Evolutionary conservation across 2,113 vertebrate genomes (phyloP), one percentile per base, ranked within the genome.

Genomic region (Athene cunicularia): DNA sequence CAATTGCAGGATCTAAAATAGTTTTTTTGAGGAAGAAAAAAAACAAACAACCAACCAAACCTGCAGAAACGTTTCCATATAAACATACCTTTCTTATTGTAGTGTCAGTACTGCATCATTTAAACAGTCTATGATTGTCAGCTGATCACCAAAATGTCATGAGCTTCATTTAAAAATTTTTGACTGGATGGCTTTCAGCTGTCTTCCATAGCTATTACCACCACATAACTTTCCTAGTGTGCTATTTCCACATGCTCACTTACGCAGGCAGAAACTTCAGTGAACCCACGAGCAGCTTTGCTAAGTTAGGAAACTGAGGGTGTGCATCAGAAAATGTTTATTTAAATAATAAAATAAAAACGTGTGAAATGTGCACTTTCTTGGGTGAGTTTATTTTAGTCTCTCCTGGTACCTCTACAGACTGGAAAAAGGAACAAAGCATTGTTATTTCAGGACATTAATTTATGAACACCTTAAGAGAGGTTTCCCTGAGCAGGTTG

Each of bases 331-430:
- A 86, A 88, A 93, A 76, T 15, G 55, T 76, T 47, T 58, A 17
- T 62, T 80, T 77, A 41, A 91, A 83, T 94, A 93, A 55, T 55
- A 73, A 82, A 52, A 72, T 68, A 76, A 92, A 90, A 92, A 28
- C 60, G 23, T 8, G 41, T 1, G 20, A 94, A 32, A 62, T 77
- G 8, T 74, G 33, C 33, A 28, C 21, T 86, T 84, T 30, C 59
- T 84, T 82, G 43, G 5, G 3, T 88, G 37, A 37, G 5, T 79
- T 12, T 66, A 30, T 94, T 91, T 80, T 81, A 63, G 63, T 81
- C 21, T 53, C 24, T 72, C 20, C 22, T 88, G 26, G 33, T 70
- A 70, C 6, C 26, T 41, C 32, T 66, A 30, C 12, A 21, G 39
- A 35, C 39, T 12, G 17, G 14, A 21, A 30, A 19, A 26, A 5